phyloP scores from a whole-genome alignment of 2,888 invertebrate genomes.

The Palloptera scutellata region DNA sequence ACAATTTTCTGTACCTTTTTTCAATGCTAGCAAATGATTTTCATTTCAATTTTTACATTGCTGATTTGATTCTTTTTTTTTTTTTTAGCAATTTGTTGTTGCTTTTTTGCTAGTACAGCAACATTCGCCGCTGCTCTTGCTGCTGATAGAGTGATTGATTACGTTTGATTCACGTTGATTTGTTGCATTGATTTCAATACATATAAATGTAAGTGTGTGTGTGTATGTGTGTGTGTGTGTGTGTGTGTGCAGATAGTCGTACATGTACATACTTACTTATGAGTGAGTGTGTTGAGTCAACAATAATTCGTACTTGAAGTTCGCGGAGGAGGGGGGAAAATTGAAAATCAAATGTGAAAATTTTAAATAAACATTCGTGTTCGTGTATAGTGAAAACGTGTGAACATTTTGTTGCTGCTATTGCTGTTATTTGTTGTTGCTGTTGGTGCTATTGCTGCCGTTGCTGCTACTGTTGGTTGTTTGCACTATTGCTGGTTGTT shows the following conservation, averaged over 20 bases:
- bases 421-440: constrained; percentile 15
- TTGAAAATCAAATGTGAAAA: constrained; percentile 42
- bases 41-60: no score
- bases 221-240: background rate
- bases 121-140: background rate
- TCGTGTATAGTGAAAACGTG: constrained; percentile 6
- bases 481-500: background rate
- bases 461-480: constrained; percentile 12
- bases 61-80: no score
- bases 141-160: constrained; percentile 43
- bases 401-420: constrained; percentile 1
- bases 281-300: constrained; percentile 32
- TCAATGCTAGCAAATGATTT: no score
- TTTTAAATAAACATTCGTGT: constrained; percentile 36
- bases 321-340: constrained; percentile 31
- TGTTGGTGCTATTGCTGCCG: constrained; percentile 1
- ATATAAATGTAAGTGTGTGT: constrained; percentile 16
- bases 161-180: constrained; percentile 44
- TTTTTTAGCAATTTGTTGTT: no score
- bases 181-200: constrained; percentile 37
- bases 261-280: constrained; percentile 6
- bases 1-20: no score
- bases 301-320: constrained; percentile 34
- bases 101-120: no score
- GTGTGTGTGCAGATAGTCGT: constrained; percentile 20